phyloP scores from a whole-genome alignment of 2,888 invertebrate genomes.

The Anthophora plumipes region DNA sequence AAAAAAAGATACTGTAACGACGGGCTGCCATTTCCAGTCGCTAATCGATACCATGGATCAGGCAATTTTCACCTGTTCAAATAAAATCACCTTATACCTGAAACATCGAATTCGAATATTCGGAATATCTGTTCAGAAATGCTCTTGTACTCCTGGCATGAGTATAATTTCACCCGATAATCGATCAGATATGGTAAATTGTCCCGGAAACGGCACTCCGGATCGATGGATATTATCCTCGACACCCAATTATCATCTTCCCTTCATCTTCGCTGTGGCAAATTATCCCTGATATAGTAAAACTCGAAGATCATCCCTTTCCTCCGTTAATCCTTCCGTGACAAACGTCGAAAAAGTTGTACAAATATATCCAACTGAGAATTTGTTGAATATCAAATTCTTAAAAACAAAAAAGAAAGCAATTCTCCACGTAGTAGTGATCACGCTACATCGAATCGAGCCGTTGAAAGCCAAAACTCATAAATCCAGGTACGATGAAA shows the following conservation, averaged over 20 bases:
- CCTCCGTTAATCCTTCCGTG: too few species aligned
- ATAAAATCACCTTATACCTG: not conserved
- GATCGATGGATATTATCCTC: conserved; percentile 5
- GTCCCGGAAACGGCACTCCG: conserved; percentile 7
- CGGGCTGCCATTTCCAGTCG: conserved; percentile 39
- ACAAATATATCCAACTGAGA: too few species aligned
- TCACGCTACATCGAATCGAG: too few species aligned
- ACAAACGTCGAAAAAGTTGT: too few species aligned
- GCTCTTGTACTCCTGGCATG: not conserved
- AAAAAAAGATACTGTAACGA: conserved; percentile 11
- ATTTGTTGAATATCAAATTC: too few species aligned
- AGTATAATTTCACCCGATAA: conserved; percentile 18
- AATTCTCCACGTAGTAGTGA: too few species aligned
- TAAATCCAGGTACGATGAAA: too few species aligned
- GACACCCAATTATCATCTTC: conserved; percentile 2
- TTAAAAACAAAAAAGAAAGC: too few species aligned
- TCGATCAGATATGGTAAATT: conserved; percentile 12
- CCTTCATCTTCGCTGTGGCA: not conserved
- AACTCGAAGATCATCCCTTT: not conserved
- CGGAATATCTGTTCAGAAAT: not conserved
- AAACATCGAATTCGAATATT: not conserved
- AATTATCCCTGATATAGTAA: not conserved
- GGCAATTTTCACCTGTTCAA: not conserved
- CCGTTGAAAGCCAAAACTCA: too few species aligned
- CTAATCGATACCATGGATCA: conserved; percentile 37